Conservation (phyloP, 2,888 invertebrate genomes). For the Spatulosminthurus flaviceps region DNA sequence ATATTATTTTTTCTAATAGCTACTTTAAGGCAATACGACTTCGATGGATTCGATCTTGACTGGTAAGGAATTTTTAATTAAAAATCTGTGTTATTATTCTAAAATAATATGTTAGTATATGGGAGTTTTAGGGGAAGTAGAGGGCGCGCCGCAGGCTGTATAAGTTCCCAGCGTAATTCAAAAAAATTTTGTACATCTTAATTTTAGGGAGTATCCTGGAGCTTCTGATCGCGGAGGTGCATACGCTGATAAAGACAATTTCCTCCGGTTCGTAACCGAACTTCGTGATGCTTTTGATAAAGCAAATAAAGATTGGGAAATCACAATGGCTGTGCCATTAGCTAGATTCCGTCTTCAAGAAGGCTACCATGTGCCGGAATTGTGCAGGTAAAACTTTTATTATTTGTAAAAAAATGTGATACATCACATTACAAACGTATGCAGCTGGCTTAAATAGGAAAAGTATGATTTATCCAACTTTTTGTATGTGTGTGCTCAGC, state of each 20-base stretch:
- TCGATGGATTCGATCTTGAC: constrained; percentile 60
- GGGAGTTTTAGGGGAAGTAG: too few species aligned
- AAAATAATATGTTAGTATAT: too few species aligned
- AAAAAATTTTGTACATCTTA: too few species aligned
- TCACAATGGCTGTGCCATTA: constrained; percentile 84
- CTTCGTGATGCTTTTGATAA: constrained; percentile 80
- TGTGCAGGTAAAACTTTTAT: constrained; percentile 86
- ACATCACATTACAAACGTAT: too few species aligned
- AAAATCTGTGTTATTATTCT: too few species aligned
- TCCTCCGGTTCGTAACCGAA: constrained; percentile 84
- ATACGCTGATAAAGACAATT: constrained; percentile 83
- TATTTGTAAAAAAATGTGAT: too few species aligned
- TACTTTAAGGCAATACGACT: constrained; percentile 46
- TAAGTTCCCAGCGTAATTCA: too few species aligned
- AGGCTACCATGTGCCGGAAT: constrained; percentile 88
- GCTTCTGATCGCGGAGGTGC: constrained; percentile 86
- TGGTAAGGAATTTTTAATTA: constrained; percentile 39
- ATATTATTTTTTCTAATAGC: constrained; percentile 21
- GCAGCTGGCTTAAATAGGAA: too few species aligned
- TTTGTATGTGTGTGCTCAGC: constrained; percentile 22
- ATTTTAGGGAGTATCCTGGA: constrained; percentile 67
- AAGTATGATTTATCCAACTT: not conserved
- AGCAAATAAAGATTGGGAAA: constrained; percentile 81
- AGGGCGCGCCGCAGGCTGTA: too few species aligned
- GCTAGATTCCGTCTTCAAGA: constrained; percentile 87